phyloP scores from a whole-genome alignment of 2,797 vertebrate genomes.

The Carapus acus region DNA sequence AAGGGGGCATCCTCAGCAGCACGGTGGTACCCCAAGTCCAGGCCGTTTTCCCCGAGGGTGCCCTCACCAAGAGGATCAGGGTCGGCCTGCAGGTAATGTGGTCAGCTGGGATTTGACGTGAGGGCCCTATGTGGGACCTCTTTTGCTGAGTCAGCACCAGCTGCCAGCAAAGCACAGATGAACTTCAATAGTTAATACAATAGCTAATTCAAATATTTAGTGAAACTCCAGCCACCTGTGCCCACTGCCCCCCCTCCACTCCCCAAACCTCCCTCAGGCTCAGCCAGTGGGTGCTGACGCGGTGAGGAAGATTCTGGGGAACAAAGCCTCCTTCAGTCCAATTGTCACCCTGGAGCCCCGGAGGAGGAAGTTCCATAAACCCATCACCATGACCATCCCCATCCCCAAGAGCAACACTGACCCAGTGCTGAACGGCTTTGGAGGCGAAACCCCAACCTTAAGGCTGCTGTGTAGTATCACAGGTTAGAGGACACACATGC shows the following conservation, averaged over 20 bases:
- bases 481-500: slow-evolving; percentile 66
- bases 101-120: not conserved
- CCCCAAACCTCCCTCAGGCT: slow-evolving; percentile 77
- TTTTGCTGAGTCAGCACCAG: too few species aligned
- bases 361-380: slow-evolving; percentile 97
- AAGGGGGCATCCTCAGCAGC: slow-evolving; percentile 94
- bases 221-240: too few species aligned
- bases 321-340: slow-evolving; percentile 95
- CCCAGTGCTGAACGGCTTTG: slow-evolving; percentile 81
- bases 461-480: slow-evolving; percentile 96
- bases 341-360: slow-evolving; percentile 96
- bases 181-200: too few species aligned
- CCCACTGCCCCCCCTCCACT: too few species aligned
- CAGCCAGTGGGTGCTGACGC: slow-evolving; percentile 86
- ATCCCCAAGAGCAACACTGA: slow-evolving; percentile 87
- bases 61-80: slow-evolving; percentile 92
- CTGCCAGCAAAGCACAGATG: too few species aligned
- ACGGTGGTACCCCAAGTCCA: slow-evolving; percentile 93
- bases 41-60: slow-evolving; percentile 95
- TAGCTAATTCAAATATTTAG: too few species aligned
- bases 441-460: slow-evolving; percentile 86
- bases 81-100: slow-evolving; percentile 94
- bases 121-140: too few species aligned
- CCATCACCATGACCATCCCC: slow-evolving; percentile 97
- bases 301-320: slow-evolving; percentile 91